Evolutionary conservation across 2,797 vertebrate species (phyloP), one percentile per base, ranked within the genome.

Genomic region (Botia kubotai): DNA sequence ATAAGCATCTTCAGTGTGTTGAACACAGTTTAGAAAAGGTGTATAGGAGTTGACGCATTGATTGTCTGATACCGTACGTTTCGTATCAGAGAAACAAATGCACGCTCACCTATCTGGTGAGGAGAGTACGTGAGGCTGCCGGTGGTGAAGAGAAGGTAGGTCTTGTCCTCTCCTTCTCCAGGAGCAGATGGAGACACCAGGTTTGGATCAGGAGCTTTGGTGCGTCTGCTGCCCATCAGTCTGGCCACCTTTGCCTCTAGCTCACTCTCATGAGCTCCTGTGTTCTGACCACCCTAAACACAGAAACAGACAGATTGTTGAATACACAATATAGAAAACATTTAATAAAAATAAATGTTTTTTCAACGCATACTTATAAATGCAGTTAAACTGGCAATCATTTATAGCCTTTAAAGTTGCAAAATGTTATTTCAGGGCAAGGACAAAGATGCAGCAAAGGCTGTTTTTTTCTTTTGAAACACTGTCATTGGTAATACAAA

Each of bases 71-170:
- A 26, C 23, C 23, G 23, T 26, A 26, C 23, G 23, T 43, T 6
- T 43, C 39, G 1, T 8, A 43, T 43, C 7, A 43, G 39, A 43
- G 1, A 46, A 23, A 48, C 21, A 57, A 65, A 57, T 3, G 21
- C 21, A 72, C 21, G 21, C 81, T 74, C 92, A 98, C 97, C 98
- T 83, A 99, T 99, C 92, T 99, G 97, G 89, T 99, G 98, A 0
- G 98, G 97, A 0, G 97, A 96, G 90, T 98, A 98, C 14, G 98
- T 99, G 89, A 98, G 97, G 93, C 97, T 97, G 85, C 97, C 98
- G 0, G 97, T 98, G 91, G 97, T 99, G 91, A 99, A 99, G 89
- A 99, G 95, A 78, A 99, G 92, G 84, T 98, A 99, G 0, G 98
- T 99, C 87, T 92, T 96, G 87, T 94, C 94, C 83, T 94, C 91